Base-by-base conservation (phyloP, 2,113 vertebrate species). In the Silurus glanis region DNA sequence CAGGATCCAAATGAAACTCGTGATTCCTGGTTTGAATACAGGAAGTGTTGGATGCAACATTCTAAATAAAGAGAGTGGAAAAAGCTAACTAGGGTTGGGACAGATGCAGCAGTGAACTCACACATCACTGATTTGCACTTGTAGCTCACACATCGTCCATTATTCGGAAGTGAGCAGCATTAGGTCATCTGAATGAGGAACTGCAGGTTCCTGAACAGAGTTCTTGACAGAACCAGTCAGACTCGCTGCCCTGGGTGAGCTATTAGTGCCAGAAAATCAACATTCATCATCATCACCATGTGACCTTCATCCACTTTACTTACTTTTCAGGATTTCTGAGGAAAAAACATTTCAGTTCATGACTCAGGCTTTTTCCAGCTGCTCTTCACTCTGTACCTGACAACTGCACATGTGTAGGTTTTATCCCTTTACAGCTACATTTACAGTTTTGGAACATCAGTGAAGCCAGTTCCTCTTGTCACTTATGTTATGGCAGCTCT, bases 141-240 rank as follows among this genome's bases (percentile, higher is more conserved):
- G 45, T 74, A 6, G 6, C 53, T 53, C 74, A 53, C 5, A 55
- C 19, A 19, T 10, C 9, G 21, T 75, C 74, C 12, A 13, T 53
- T n/a, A 9, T 12, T 25, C 9, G 23, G 74, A 25, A 55, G 25
- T 21, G n/a, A 69, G 55, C 17, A 23, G 19, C 23, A 81, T 85
- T 59, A 85, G 81, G 14, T 81, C 64, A 85, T 56, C 64, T 72
- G 56, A 25, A 81, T 64, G 83, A 76, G 83, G 83, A 85, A 88
- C 71, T 37, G 25, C 13, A 9, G 13, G 82, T 84, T 71, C 66
- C 74, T 80, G 61, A 51, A 61, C 55, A 82, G 64, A 81, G 61
- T 14, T 49, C 79, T 53, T 66, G 21, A 80, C 47, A 49, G 61
- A 82, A 82, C 85, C 47, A 1, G 85, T 74, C 69, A 10, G 28